These are phyloP conservation scores for Archips crataeganus DNA, from an alignment of 2,888 invertebrate species.

Conservation along the genomic window DNA sequence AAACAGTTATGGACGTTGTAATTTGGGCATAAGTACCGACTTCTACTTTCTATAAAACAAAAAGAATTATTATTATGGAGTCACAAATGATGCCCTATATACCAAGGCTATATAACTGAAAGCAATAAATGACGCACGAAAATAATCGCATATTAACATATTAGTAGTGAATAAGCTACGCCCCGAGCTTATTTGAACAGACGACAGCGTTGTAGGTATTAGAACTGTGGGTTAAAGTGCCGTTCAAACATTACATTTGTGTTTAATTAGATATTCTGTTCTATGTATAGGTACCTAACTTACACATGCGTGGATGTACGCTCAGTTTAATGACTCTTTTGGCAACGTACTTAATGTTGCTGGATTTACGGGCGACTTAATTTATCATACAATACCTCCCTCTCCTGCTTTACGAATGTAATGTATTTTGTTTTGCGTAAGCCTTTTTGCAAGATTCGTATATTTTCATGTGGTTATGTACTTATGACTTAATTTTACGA, in stretches of 20 bases:
- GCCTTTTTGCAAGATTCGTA: not conserved
- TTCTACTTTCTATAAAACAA: too few relatives aligned
- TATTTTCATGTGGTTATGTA: not conserved
- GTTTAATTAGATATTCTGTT: constrained; percentile 41
- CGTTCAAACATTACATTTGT: constrained; percentile 40
- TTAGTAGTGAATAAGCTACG: constrained; percentile 47
- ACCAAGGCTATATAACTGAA: constrained; percentile 12
- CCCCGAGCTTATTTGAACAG: constrained; percentile 54
- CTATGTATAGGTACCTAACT: constrained; percentile 15
- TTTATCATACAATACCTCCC: constrained; percentile 16
- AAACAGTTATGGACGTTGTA: too few relatives aligned
- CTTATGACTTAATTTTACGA: not conserved
- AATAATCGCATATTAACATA: constrained; percentile 29
- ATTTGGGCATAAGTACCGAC: too few relatives aligned
- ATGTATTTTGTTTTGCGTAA: constrained; percentile 1
- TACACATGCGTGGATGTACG: constrained; percentile 20
- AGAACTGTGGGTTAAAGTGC: constrained; percentile 42
- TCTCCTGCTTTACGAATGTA: constrained; percentile 3
- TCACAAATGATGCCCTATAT: too few relatives aligned
- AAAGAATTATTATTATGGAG: too few relatives aligned
- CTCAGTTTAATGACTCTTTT: constrained; percentile 40
- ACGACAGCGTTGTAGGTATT: constrained; percentile 41
- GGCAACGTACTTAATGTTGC: constrained; percentile 34
- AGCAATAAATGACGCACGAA: constrained; percentile 23
- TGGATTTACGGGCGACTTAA: constrained; percentile 24